Conservation (phyloP, 2,797 vertebrate species). For the Moxostoma hubbsi region DNA sequence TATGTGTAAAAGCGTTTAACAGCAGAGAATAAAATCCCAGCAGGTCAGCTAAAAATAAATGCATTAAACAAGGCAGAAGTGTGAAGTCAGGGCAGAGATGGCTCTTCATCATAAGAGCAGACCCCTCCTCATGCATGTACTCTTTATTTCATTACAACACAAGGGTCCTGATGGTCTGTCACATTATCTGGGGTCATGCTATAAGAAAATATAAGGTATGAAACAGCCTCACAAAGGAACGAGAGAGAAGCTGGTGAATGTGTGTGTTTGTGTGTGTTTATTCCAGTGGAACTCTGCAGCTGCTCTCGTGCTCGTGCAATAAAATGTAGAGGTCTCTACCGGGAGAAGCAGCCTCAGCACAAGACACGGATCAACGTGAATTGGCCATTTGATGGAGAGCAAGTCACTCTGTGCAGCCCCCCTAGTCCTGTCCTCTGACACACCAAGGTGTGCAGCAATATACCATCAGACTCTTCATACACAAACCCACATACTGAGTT, state of each 20-base stretch:
- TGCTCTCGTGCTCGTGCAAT: background rate
- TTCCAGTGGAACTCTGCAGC: constrained; percentile 30
- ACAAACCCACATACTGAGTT: no score
- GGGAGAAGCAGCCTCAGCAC: background rate
- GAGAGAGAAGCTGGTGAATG: constrained; percentile 4
- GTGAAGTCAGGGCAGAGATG: constrained; percentile 45
- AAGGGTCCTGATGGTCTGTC: constrained; percentile 34
- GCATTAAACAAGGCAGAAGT: constrained; percentile 55
- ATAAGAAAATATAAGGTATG: constrained; percentile 20
- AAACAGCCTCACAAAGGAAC: background rate
- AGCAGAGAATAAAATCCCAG: constrained; percentile 49
- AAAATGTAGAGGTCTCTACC: background rate
- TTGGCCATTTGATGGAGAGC: no score
- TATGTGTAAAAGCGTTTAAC: constrained; percentile 31
- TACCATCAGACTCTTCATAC: no score
- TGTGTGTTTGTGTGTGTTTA: background rate
- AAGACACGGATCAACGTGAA: background rate
- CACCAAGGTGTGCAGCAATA: no score
- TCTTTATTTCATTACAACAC: constrained; percentile 44
- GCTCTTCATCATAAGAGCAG: constrained; percentile 6
- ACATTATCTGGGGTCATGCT: background rate
- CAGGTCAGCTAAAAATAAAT: constrained; percentile 59
- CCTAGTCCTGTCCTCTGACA: no score
- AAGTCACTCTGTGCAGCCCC: no score
- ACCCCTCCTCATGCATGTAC: background rate